Percentiles rank a stretch among this genome's conserved stretches.
Conservation (phyloP, 2,113 vertebrate genomes). For the Chionodraco myersi region DNA sequence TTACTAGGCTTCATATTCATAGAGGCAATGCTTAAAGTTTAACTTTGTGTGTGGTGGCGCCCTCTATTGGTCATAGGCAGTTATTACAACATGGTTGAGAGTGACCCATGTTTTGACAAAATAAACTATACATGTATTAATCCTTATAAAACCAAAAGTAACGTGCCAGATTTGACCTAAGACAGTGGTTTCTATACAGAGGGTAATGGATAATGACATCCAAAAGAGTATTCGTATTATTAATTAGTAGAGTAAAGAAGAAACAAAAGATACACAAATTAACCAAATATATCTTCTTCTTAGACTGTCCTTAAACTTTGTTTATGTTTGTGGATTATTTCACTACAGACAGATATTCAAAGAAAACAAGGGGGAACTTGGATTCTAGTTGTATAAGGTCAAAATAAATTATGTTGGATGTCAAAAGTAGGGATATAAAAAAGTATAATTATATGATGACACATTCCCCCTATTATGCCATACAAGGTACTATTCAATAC, state of each 20-base stretch:
- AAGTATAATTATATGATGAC: too few relatives aligned
- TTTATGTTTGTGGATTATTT: neutral
- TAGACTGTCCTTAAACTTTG: neutral
- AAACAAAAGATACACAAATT: neutral
- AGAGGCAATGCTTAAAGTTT: neutral
- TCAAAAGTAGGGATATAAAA: too few relatives aligned
- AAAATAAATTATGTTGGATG: too few relatives aligned
- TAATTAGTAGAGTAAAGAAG: neutral
- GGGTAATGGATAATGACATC: neutral
- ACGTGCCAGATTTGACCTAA: neutral
- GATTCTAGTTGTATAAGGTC: too few relatives aligned
- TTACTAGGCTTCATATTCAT: neutral
- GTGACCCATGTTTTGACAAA: neutral
- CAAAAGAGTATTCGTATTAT: neutral
- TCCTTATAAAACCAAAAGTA: neutral
- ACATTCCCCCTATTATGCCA: neutral
- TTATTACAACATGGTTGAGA: slow-evolving; percentile 35
- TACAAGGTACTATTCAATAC: neutral
- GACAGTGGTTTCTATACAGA: neutral
- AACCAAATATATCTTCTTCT: neutral
- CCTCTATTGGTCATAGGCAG: slow-evolving; percentile 44
- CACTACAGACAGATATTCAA: neutral
- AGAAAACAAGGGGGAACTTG: neutral
- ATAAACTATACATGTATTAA: neutral
- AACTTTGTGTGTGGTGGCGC: slow-evolving; percentile 41